phyloP scores from a whole-genome alignment of 2,888 invertebrate species.

The Aspidapion aeneum region DNA sequence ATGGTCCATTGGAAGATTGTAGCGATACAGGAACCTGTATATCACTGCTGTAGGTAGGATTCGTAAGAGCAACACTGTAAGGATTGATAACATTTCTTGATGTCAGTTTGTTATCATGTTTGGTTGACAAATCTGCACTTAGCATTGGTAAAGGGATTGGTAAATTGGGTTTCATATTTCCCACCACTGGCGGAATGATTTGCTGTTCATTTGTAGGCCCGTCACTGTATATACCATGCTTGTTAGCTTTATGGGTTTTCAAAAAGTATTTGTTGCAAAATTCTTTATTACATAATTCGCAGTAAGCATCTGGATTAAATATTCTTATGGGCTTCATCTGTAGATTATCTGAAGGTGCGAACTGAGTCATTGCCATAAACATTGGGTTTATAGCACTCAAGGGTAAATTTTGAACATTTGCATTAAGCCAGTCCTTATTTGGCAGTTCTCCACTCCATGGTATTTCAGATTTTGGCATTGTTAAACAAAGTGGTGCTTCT shows the following conservation, averaged over 20 bases:
- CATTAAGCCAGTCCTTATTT: constrained; percentile 45
- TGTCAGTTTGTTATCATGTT: constrained; percentile 38
- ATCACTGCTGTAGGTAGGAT: constrained; percentile 61
- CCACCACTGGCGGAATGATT: constrained; percentile 39
- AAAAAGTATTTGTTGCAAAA: constrained; percentile 98
- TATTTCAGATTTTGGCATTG: constrained; percentile 38
- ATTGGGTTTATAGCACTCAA: constrained; percentile 45
- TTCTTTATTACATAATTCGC: constrained; percentile 96
- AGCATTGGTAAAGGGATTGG: constrained; percentile 36
- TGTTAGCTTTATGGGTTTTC: constrained; percentile 97
- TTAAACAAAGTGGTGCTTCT: constrained; percentile 39
- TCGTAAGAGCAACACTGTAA: constrained; percentile 68
- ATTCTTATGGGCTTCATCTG: constrained; percentile 66
- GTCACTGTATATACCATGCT: constrained; percentile 82
- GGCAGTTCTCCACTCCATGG: constrained; percentile 46
- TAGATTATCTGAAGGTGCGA: constrained; percentile 43
- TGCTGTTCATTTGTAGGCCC: constrained; percentile 36
- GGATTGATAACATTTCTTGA: constrained; percentile 39
- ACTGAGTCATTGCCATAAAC: constrained; percentile 46
- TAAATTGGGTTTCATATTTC: constrained; percentile 40
- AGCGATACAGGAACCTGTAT: constrained; percentile 20
- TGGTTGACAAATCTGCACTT: constrained; percentile 39
- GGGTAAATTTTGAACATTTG: constrained; percentile 44
- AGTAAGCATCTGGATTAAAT: constrained; percentile 96
- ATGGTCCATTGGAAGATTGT: constrained; percentile 36